phyloP scores from a whole-genome alignment of 2,113 vertebrate genomes.

The Murina feae region DNA sequence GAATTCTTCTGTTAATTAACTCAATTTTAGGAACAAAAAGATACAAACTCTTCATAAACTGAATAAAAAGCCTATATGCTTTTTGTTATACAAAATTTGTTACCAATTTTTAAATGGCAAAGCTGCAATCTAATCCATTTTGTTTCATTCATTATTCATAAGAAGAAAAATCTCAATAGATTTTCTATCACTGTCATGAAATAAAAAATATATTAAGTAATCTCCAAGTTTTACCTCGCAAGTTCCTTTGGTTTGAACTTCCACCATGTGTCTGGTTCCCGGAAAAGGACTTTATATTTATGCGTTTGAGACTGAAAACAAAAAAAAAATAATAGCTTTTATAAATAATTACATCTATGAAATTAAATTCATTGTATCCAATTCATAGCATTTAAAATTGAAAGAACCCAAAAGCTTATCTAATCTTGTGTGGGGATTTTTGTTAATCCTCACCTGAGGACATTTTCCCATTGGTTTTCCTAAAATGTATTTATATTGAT shows the following conservation, averaged over 20 bases:
- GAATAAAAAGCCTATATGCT: neutral
- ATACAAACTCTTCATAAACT: neutral
- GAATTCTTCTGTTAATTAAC: neutral
- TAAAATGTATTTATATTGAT: too few relatives aligned
- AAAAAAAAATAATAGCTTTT: constrained; percentile 58
- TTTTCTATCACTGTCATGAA: neutral
- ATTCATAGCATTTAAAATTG: constrained; percentile 21
- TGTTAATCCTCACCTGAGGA: too few relatives aligned
- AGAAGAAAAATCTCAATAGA: constrained; percentile 12
- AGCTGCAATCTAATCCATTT: constrained; percentile 8
- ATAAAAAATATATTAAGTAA: neutral
- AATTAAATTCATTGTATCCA: constrained; percentile 41
- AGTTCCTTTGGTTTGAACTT: constrained; percentile 94
- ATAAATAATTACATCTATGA: constrained; percentile 35
- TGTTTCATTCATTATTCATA: constrained; percentile 22
- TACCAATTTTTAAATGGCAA: constrained; percentile 19
- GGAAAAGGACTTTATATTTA: constrained; percentile 93
- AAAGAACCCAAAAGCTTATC: constrained; percentile 1
- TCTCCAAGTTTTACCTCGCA: constrained; percentile 86
- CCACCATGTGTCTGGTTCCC: constrained; percentile 98
- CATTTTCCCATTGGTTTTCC: too few relatives aligned
- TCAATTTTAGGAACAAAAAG: constrained; percentile 30
- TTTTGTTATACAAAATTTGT: neutral
- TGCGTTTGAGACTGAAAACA: constrained; percentile 88
- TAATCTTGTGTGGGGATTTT: neutral